A percentile compares a stretch with the other conserved stretches of the same genome.
phyloP scores from a whole-genome alignment of 2,888 invertebrate genomes.

The Nymphalis c-album region DNA sequence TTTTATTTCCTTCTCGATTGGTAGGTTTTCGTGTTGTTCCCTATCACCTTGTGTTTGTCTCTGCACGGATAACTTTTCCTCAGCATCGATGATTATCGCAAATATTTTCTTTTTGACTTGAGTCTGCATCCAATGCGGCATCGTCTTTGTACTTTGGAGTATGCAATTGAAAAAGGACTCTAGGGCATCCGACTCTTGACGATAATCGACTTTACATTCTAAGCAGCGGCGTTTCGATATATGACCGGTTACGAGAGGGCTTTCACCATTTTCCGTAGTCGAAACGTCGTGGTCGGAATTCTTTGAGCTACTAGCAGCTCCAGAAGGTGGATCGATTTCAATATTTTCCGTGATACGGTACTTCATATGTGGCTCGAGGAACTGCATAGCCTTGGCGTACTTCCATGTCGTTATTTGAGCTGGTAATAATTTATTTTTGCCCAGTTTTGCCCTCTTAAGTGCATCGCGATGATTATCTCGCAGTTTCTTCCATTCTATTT shows the following conservation, averaged over 20 bases:
- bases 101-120: conserved; percentile 76
- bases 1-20: conserved; percentile 60
- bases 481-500: conserved; percentile 73
- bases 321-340: conserved; percentile 57
- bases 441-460: conserved; percentile 69
- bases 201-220: conserved; percentile 38
- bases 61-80: conserved; percentile 60
- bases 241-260: conserved; percentile 24
- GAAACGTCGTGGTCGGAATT: conserved; percentile 59
- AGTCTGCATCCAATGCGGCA: conserved; percentile 75
- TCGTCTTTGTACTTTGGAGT: conserved; percentile 65
- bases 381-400: conserved; percentile 75
- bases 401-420: conserved; percentile 77
- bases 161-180: conserved; percentile 71
- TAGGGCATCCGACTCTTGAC: conserved; percentile 56
- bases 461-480: conserved; percentile 73
- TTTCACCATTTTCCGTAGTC: conserved; percentile 51
- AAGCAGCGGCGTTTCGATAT: conserved; percentile 51
- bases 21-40: conserved; percentile 39
- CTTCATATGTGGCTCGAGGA: conserved; percentile 74
- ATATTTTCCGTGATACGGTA: conserved; percentile 73
- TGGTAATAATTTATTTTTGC: conserved; percentile 70
- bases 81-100: conserved; percentile 70
- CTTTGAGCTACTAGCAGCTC: conserved; percentile 36
- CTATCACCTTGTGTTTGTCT: conserved; percentile 34